Percentiles rank a stretch among this genome's conserved stretches.
These are phyloP conservation scores for Pristionchus mayeri DNA, from an alignment of 2,888 invertebrate species.

Conservation along the genomic window DNA sequence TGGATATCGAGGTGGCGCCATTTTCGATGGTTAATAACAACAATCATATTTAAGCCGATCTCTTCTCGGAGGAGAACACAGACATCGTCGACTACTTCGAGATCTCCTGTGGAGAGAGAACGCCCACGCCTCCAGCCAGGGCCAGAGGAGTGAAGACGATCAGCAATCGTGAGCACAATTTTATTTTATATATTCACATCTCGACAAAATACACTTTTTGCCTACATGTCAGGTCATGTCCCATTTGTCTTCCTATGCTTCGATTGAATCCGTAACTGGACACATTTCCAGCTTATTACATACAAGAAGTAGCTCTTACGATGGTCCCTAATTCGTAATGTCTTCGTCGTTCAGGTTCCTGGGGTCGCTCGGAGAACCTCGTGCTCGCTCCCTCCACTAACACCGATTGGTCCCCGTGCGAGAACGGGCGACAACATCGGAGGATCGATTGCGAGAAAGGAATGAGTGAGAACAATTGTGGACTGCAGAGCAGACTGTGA, in stretches of 20 bases:
- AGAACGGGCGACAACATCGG: constrained; percentile 63
- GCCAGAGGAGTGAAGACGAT: not conserved
- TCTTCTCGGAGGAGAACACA: constrained; percentile 74
- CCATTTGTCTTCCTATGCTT: no score
- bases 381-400: constrained; percentile 52
- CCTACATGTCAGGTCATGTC: no score
- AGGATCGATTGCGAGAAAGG: constrained; percentile 44
- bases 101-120: constrained; percentile 60
- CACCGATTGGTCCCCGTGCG: constrained; percentile 61
- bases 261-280: no score
- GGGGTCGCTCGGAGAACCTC: constrained; percentile 51
- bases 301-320: no score
- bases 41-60: constrained; percentile 47
- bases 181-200: no score
- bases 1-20: no score
- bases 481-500: constrained; percentile 54
- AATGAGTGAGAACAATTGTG: constrained; percentile 51
- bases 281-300: no score
- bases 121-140: constrained; percentile 7
- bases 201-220: no score
- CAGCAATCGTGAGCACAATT: not conserved
- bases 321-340: no score
- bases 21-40: not conserved
- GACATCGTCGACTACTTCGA: constrained; percentile 76
- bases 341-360: not conserved